Conservation (phyloP, 1,140 invertebrate species). For the Brachionus rubens region DNA sequence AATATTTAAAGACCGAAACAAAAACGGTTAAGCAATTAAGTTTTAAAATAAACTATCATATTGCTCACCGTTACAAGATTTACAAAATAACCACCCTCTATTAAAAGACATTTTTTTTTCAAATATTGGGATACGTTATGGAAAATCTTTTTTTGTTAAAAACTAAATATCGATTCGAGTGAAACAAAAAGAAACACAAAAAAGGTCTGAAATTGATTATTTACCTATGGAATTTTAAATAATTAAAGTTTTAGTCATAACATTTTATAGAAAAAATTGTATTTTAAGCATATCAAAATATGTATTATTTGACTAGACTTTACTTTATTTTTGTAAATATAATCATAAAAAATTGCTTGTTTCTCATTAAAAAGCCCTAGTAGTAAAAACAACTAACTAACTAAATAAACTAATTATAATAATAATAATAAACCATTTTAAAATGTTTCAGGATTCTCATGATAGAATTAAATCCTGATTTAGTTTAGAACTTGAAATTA, state of each 20-base stretch:
- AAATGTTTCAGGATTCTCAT: neutral
- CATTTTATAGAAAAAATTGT: constrained; percentile 3
- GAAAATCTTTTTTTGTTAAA: too few relatives aligned
- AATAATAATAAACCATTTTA: too few relatives aligned
- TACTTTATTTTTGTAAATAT: constrained; percentile 2
- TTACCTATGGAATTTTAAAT: neutral
- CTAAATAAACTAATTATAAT: too few relatives aligned
- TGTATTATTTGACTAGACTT: constrained; percentile 25
- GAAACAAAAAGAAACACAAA: neutral
- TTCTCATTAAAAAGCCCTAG: constrained; percentile 26
- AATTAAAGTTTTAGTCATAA: constrained; percentile 28
- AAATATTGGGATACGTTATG: too few relatives aligned
- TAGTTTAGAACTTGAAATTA: too few relatives aligned
- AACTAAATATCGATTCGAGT: too few relatives aligned
- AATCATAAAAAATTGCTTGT: neutral
- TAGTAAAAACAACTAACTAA: neutral
- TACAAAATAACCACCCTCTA: too few relatives aligned
- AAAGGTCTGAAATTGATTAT: constrained; percentile 1
- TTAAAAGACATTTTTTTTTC: too few relatives aligned
- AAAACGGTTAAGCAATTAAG: too few relatives aligned
- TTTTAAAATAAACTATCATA: too few relatives aligned
- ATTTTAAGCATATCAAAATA: constrained; percentile 2
- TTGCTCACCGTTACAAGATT: too few relatives aligned
- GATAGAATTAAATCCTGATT: neutral
- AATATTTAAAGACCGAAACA: too few relatives aligned